Conservation (phyloP, 2,888 invertebrate species). For the Drosophila borborema region DNA sequence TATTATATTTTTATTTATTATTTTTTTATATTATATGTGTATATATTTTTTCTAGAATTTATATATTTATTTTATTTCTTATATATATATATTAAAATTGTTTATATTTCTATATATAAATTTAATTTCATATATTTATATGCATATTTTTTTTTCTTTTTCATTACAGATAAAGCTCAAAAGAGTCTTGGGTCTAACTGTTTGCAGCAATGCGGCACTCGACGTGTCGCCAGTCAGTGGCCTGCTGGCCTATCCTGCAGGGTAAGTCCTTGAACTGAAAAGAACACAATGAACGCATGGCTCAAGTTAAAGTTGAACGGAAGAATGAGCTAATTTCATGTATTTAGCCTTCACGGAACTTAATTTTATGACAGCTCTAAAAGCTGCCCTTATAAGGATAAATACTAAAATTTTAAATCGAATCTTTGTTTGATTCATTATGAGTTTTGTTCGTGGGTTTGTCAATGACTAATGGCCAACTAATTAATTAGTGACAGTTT, state of each 20-base stretch:
- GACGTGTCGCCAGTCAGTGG: slow-evolving; percentile 95
- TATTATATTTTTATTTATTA: too few relatives aligned
- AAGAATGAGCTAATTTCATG: neutral
- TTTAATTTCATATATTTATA: slow-evolving; percentile 42
- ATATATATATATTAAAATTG: neutral
- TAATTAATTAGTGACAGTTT: slow-evolving; percentile 8
- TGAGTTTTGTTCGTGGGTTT: neutral
- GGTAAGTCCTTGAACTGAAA: slow-evolving; percentile 88
- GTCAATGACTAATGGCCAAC: neutral
- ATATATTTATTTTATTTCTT: neutral
- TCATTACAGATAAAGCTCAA: slow-evolving; percentile 95
- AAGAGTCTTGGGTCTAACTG: slow-evolving; percentile 97
- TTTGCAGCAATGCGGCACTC: slow-evolving; percentile 95
- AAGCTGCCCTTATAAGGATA: slow-evolving; percentile 1
- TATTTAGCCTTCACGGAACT: neutral
- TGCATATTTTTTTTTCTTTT: slow-evolving; percentile 51
- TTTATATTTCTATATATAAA: slow-evolving; percentile 15
- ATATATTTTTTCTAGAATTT: too few relatives aligned
- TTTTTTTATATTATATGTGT: too few relatives aligned
- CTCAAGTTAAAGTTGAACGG: neutral
- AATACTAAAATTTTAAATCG: slow-evolving; percentile 1
- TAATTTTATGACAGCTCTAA: slow-evolving; percentile 2
- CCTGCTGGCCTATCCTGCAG: slow-evolving; percentile 97
- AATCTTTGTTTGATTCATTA: neutral
- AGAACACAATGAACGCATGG: neutral